Evolutionary conservation across 2,888 invertebrate species (phyloP).

Genomic region (Lithophane socia): DNA sequence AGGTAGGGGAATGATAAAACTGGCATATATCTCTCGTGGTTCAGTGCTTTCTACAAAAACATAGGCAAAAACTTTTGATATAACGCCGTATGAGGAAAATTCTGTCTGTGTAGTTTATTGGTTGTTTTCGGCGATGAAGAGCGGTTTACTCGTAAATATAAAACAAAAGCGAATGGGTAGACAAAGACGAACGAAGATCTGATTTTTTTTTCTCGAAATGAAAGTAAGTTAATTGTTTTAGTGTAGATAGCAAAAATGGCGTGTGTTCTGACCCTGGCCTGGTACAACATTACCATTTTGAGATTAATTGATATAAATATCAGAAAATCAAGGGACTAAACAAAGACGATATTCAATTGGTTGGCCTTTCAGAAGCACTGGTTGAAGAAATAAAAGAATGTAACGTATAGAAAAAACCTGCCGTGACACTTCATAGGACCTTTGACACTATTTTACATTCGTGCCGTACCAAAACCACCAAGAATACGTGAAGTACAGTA

Average conservation of each 20-base stretch:
- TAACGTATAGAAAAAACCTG: too few species aligned
- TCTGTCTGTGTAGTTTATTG: conserved; percentile 71
- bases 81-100: conserved; percentile 76
- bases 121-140: conserved; percentile 69
- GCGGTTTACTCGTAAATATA: conserved; percentile 60
- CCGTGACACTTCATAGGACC: background rate
- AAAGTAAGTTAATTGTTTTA: conserved; percentile 43
- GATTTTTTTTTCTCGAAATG: conserved; percentile 21
- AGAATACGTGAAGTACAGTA: background rate
- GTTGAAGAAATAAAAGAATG: background rate
- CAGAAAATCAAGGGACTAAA: background rate
- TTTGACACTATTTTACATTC: background rate
- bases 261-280: background rate
- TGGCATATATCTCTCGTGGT: conserved; percentile 75
- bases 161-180: conserved; percentile 59
- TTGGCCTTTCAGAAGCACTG: background rate
- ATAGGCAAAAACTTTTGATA: conserved; percentile 79
- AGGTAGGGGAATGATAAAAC: conserved; percentile 72
- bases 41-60: conserved; percentile 77
- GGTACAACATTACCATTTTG: background rate
- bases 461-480: background rate
- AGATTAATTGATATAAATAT: background rate
- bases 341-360: background rate
- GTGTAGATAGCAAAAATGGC: background rate
- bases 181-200: conserved; percentile 51